Evolutionary conservation across 1,140 invertebrate genomes (phyloP), one percentile per base, ranked within the genome.

Genomic region (Belonocnema kinseyi): DNA sequence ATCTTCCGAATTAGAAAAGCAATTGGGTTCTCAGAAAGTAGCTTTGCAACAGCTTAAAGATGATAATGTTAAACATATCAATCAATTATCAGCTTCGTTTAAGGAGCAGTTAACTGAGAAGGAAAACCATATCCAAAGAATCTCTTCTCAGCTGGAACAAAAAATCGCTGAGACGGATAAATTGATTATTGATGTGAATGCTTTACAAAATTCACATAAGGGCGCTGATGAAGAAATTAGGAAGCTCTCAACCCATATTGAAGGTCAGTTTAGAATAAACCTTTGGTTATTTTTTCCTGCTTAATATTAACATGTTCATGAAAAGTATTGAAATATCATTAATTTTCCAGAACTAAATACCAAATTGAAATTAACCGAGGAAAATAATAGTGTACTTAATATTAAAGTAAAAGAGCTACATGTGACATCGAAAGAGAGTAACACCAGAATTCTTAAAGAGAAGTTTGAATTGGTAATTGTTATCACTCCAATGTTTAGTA

Each of bases 61-160:
- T 56, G 92, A 93, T 85, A 93, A 92, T 85, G 87, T 91, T 72
- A 90, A 92, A 3, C 91, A 92, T 87, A 89, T 94, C 21, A 79
- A 88, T 73, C 89, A 92, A 80, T 76, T 90, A 11, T 83, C 87
- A 7, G 80, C 87, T 21, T 83, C 82, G 58, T 89, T 93, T 46
- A 92, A 90, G 70, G 87, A 90, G 79, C 90, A 93, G 78, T 87
- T 93, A n/a, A 92, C 88, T 78, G 90, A 91, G 84, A 90, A 91
- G 26, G 88, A 88, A 19, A 85, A 91, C 33, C 79, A 90, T 50
- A 88, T 91, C 17, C 78, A 87, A 70, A 88, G 92, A 81, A 78
- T 93, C 52, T 85, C 82, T 12, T 81, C 51, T 13, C 77, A 87
- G 73, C 77, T 92, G 1, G 88, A 92, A 76, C 82, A 88, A 61